phyloP scores from a whole-genome alignment of 2,888 invertebrate species.

The Leucania comma region DNA sequence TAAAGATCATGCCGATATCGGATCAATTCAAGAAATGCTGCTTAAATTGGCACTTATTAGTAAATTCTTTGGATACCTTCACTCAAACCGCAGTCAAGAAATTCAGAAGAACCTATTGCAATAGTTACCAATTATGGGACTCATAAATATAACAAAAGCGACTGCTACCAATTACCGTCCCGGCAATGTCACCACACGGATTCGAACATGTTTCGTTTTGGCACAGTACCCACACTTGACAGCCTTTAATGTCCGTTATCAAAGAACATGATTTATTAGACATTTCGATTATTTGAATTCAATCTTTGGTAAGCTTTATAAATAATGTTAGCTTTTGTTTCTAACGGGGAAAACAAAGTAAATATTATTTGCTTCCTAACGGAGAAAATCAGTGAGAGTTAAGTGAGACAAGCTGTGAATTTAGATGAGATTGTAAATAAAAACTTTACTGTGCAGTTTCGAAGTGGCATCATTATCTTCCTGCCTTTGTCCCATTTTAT shows the following conservation, averaged over 20 bases:
- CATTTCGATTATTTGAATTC: conserved; percentile 35
- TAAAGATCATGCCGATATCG: conserved; percentile 6
- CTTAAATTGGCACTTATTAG: conserved; percentile 38
- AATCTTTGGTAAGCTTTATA: conserved; percentile 24
- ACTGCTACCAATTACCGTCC: conserved; percentile 60
- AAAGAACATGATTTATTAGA: conserved; percentile 59
- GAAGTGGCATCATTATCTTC: neutral
- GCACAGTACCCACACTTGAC: conserved; percentile 39
- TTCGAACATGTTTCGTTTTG: conserved; percentile 51
- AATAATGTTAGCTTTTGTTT: conserved; percentile 19
- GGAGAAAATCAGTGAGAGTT: conserved; percentile 22
- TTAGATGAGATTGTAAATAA: neutral
- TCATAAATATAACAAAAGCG: conserved; percentile 61
- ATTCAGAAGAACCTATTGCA: conserved; percentile 52
- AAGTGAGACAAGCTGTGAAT: conserved; percentile 12
- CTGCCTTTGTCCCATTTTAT: too few relatives aligned
- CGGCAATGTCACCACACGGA: conserved; percentile 60
- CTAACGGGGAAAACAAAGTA: conserved; percentile 6
- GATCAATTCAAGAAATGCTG: conserved; percentile 22
- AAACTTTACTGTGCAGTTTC: neutral
- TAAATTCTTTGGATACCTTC: conserved; percentile 30
- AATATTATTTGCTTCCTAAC: conserved; percentile 6
- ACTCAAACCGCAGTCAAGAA: conserved; percentile 30
- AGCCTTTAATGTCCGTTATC: conserved; percentile 57
- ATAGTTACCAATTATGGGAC: conserved; percentile 48